Conservation (phyloP, 2,113 vertebrate species). For the Indicator indicator region DNA sequence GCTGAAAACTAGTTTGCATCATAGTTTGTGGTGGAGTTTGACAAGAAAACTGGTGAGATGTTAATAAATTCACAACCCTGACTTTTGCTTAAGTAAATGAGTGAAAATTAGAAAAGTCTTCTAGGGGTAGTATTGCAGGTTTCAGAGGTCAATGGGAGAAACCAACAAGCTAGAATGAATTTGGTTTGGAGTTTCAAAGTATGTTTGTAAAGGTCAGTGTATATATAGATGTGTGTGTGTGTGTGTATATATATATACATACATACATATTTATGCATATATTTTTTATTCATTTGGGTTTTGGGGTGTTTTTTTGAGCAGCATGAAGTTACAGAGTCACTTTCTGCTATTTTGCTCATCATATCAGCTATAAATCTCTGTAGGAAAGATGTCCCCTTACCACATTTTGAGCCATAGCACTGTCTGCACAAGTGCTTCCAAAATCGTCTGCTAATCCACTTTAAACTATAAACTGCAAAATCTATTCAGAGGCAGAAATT, state of each 20-base stretch:
- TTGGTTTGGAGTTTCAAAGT: not conserved
- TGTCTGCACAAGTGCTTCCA: not conserved
- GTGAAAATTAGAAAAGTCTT: not conserved
- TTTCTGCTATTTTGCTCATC: not conserved
- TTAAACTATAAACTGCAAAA: not conserved
- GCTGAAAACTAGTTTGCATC: not conserved
- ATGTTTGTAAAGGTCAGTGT: no score
- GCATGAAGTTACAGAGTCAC: not conserved
- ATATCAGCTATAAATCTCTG: not conserved
- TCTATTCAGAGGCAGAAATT: not conserved
- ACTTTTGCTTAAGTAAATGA: not conserved
- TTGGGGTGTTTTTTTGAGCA: not conserved
- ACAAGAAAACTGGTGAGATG: not conserved
- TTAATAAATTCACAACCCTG: fast-evolving
- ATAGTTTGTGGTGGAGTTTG: not conserved
- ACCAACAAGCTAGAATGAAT: not conserved
- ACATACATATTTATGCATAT: not conserved
- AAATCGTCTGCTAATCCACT: not conserved
- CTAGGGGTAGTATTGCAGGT: not conserved
- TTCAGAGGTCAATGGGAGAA: not conserved
- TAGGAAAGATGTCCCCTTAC: not conserved
- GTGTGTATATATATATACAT: not conserved
- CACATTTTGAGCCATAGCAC: not conserved
- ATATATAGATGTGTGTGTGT: not conserved
- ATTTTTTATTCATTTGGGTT: not conserved